These are phyloP conservation scores for Megaustenia siamemsis DNA, from an alignment of 2,888 invertebrate genomes.

Conservation along the genomic window DNA sequence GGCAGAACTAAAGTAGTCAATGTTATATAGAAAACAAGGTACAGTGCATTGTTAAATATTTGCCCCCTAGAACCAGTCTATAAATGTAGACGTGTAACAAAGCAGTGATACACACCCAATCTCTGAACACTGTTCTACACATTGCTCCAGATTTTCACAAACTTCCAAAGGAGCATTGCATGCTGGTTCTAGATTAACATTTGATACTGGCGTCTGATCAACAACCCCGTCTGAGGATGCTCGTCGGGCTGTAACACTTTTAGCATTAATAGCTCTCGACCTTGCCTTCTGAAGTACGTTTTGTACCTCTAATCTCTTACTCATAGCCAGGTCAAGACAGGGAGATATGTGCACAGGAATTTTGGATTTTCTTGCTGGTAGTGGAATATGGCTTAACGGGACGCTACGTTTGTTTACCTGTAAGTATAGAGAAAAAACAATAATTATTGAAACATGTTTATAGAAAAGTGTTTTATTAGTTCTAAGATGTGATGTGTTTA, in stretches of 20 bases:
- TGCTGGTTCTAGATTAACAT: not conserved
- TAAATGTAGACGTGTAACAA: not conserved
- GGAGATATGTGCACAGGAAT: slow-evolving; percentile 62
- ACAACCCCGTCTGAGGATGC: slow-evolving; percentile 36
- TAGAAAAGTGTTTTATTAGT: no score
- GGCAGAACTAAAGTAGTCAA: no score
- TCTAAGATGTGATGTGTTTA: no score
- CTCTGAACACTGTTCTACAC: not conserved
- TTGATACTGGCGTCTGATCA: not conserved
- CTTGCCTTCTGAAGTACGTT: slow-evolving; percentile 41
- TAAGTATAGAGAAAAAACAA: not conserved
- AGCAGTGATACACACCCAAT: not conserved
- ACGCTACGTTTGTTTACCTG: slow-evolving; percentile 63
- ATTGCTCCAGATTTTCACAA: not conserved
- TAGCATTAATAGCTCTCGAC: slow-evolving; percentile 46
- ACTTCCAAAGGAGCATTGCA: not conserved
- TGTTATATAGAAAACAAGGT: no score
- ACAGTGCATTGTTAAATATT: no score
- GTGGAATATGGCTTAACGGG: slow-evolving; percentile 68
- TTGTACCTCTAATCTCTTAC: not conserved
- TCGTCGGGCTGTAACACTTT: slow-evolving; percentile 11
- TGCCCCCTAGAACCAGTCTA: no score
- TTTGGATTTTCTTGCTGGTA: slow-evolving; percentile 67
- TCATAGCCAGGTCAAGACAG: slow-evolving; percentile 51
- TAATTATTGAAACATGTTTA: no score